Percentiles rank a stretch among this genome's conserved stretches.
phyloP scores from a whole-genome alignment of 2,797 vertebrate genomes.

The Coranthus polyacanthus region DNA sequence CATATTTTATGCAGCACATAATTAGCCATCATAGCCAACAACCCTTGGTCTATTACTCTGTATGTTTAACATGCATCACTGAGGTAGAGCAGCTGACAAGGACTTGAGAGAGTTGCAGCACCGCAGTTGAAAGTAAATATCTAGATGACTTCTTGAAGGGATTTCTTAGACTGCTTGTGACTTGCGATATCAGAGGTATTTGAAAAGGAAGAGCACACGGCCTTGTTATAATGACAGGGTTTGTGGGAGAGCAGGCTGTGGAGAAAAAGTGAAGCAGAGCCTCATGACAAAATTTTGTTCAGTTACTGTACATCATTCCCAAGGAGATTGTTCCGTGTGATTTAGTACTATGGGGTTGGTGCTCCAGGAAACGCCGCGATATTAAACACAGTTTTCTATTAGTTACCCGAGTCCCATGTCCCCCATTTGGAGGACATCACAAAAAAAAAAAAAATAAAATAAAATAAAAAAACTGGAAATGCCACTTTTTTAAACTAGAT shows the following conservation, averaged over 20 bases:
- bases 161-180: slow-evolving; percentile 49
- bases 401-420: slow-evolving; percentile 12
- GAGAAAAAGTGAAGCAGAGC: slow-evolving; percentile 17
- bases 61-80: slow-evolving; percentile 51
- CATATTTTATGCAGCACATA: slow-evolving; percentile 48
- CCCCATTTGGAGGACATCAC: slow-evolving; percentile 13
- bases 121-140: slow-evolving; percentile 58
- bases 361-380: slow-evolving; percentile 1
- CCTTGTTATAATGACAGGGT: slow-evolving; percentile 61
- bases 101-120: slow-evolving; percentile 37
- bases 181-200: slow-evolving; percentile 56
- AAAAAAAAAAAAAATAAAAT: too few species aligned
- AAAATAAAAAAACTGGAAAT: slow-evolving; percentile 28
- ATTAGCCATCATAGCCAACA: slow-evolving; percentile 63
- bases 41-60: slow-evolving; percentile 38
- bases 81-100: slow-evolving; percentile 38
- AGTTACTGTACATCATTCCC: slow-evolving; percentile 20
- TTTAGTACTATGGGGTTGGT: slow-evolving; percentile 19
- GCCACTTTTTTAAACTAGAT: slow-evolving; percentile 18
- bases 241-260: slow-evolving; percentile 43
- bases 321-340: slow-evolving; percentile 36
- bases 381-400: slow-evolving; percentile 38
- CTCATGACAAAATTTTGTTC: slow-evolving; percentile 23
- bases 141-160: slow-evolving; percentile 41
- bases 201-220: slow-evolving; percentile 36